A percentile compares a stretch with the other conserved stretches of the same genome.
phyloP scores from a whole-genome alignment of 1,140 invertebrate species.

The Limonius californicus region DNA sequence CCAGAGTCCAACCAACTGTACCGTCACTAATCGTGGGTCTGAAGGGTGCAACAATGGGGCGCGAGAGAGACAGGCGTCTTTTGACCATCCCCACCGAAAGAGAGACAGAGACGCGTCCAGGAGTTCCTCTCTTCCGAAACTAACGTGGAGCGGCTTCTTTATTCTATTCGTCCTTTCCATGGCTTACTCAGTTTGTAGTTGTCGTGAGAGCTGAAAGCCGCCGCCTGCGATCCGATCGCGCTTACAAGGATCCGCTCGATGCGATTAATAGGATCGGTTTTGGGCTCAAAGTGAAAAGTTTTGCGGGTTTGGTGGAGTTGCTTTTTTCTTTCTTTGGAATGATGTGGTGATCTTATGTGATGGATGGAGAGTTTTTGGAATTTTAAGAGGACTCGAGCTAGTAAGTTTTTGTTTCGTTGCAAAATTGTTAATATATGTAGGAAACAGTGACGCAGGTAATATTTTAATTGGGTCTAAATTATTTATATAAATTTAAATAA shows the following conservation, averaged over 20 bases:
- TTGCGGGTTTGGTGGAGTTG: no score
- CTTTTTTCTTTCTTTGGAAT: no score
- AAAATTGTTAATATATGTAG: no score
- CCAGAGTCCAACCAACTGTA: neutral
- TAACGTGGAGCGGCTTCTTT: conserved; percentile 12
- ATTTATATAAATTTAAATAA: no score
- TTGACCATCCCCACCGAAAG: neutral
- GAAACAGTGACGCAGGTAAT: no score
- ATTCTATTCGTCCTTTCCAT: conserved; percentile 11
- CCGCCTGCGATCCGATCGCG: conserved; percentile 1
- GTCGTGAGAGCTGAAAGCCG: conserved; percentile 5
- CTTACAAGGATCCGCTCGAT: neutral
- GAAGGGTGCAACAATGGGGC: conserved; percentile 1
- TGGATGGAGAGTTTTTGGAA: no score
- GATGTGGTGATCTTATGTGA: no score
- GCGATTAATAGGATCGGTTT: neutral
- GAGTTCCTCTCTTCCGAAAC: conserved; percentile 13
- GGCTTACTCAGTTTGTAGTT: conserved; percentile 9
- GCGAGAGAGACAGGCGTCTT: neutral
- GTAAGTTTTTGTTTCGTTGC: no score
- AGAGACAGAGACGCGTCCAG: neutral
- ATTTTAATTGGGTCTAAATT: no score
- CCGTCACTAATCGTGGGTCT: neutral
- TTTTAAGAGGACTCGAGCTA: no score
- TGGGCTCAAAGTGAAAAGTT: no score